Base-by-base conservation (phyloP, 2,888 invertebrate genomes). In the Melipona bicolor region DNA sequence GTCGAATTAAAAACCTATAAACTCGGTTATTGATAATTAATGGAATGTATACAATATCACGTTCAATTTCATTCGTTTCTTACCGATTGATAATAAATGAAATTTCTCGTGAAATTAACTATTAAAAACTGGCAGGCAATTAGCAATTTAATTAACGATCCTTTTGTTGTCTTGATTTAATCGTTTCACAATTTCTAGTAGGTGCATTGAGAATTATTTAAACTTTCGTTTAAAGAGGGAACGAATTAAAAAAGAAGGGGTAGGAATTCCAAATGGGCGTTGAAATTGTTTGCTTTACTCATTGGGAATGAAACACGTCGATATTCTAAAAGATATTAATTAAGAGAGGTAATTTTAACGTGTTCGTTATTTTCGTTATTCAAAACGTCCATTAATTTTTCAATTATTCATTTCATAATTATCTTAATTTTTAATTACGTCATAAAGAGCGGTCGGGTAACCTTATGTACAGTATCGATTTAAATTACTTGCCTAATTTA, bases 1-100 rank as follows among this genome's bases (percentile, higher is more conserved):
- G 49, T 36, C 15, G 19, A 79, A 65, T 50, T 56, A 56, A 65
- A 70, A 81, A 82, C 32, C 69, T 52, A 81, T 36, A 49, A 50
- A 49, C 71, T 24, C 19, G 19, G 13, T 19, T 24, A 4, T 52
- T 5, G 27, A 27, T 5, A 1, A 21, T 49, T 24, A 19, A 50
- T 36, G 9, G 17, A 50, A 17, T 43, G 17, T 32, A 64, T 36
- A 32, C 0, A 43, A 11, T 11, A 36, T 64, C 27, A 9, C 32
- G 4, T 21, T 13, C 9, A 17, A 24, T 61, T 24, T 62, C 27
- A 19, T 19, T 0, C 62, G 2, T 27, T 21, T 2, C 27, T 21
- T 4, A 19, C 11, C 19, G 24, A 59, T 59, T 13, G 21, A n/a
- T 59, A 59, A n/a, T 59, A 59, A 15, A 15, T n/a, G 56, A 59